Base-by-base conservation (phyloP, 2,113 vertebrate species). In the Zapornia atra region DNA sequence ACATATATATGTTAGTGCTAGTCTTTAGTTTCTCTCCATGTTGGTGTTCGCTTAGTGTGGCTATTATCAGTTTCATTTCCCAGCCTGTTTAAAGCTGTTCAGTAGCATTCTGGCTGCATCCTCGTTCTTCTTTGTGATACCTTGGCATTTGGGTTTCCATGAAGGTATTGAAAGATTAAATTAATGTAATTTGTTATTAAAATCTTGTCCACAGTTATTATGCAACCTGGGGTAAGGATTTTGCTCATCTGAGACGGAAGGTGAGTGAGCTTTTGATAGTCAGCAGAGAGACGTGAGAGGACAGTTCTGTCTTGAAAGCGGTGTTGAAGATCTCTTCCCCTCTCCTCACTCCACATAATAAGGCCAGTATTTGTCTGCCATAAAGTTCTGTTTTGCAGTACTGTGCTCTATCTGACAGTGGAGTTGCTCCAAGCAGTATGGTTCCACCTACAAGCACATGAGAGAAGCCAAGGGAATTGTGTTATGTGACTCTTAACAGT, bases 221-320 rank as follows among this genome's bases (percentile, higher is more conserved):
- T 54, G n/a, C 25, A 61, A 48, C 7, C 22, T 22, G 26, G 31
- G 7, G 31, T 6, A 14, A 7, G 48, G 56, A 31, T 48, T 38
- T 90, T 53, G 53, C 42, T 2, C 9, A 6, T 50, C 10, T 53
- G 46, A 79, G 34, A 21, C 22, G 68, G 29, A 86, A 72, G 12
- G 16, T 1, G 4, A 3, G 2, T 2, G 3, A 86, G 36, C 2
- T 76, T 88, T 54, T 33, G n/a, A 4, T 2, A 73, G 22, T 42
- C 21, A 73, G 22, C 1, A 1, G 14, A 48, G 42, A 71, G n/a
- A 59, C 0, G 0, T 16, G 14, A 88, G 12, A 36, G 46, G 12
- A 53, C 7, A n/a, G 13, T 71, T 8, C 40, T 48, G 1, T 66
- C 25, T 89, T 63, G 48, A 75, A 70, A 79, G 29, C 68, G 6